Evolutionary conservation across 1,140 invertebrate species (phyloP).

Genomic region (Nautilus pompilius): DNA sequence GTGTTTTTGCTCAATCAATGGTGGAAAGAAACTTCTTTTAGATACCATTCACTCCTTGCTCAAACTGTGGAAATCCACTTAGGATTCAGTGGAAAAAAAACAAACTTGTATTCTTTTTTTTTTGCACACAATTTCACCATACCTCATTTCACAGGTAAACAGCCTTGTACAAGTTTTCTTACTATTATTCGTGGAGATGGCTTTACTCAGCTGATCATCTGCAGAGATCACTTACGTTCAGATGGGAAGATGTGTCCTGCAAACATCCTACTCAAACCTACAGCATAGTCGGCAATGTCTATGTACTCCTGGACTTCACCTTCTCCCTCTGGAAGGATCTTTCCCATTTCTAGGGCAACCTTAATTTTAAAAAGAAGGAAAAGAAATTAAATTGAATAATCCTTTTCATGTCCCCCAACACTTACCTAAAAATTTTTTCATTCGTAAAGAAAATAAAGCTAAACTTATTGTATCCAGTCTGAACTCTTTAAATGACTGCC

Average conservation of each 20-base stretch:
- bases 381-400: conserved; percentile 4
- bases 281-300: conserved; percentile 97
- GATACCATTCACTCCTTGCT: neutral
- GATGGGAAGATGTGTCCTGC: conserved; percentile 86
- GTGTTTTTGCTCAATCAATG: too few relatives aligned
- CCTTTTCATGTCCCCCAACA: neutral
- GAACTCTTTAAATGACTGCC: too few relatives aligned
- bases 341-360: conserved; percentile 55
- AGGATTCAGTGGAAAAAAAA: too few relatives aligned
- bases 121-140: too few relatives aligned
- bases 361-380: conserved; percentile 18
- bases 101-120: too few relatives aligned
- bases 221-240: conserved; percentile 63
- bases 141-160: too few relatives aligned
- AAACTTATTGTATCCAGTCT: too few relatives aligned
- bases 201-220: too few relatives aligned
- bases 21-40: neutral
- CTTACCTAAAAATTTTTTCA: too few relatives aligned
- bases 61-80: neutral
- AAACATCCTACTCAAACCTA: conserved; percentile 89
- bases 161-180: too few relatives aligned
- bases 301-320: conserved; percentile 92
- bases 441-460: too few relatives aligned
- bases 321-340: conserved; percentile 55
- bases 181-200: too few relatives aligned